Percentiles rank a stretch among this genome's conserved stretches.
phyloP scores from a whole-genome alignment of 2,888 invertebrate species.

The Copidosoma aretas region DNA sequence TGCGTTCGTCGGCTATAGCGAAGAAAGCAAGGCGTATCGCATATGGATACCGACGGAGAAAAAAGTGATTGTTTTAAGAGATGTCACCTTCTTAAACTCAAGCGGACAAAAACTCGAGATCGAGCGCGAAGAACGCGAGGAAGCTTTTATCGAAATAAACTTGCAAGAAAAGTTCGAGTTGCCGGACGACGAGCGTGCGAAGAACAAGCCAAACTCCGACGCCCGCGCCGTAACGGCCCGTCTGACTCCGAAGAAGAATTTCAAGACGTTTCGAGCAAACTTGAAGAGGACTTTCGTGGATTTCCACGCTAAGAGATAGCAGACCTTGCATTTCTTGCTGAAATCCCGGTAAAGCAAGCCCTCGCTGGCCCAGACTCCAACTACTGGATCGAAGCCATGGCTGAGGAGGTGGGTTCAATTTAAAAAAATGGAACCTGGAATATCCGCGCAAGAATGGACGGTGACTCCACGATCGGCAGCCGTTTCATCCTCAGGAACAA shows the following conservation, averaged over 20 bases:
- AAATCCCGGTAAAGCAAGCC: slow-evolving; percentile 12
- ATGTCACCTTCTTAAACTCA: too few relatives aligned
- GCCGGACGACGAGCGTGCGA: background rate
- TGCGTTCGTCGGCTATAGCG: too few relatives aligned
- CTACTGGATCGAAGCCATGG: slow-evolving; percentile 35
- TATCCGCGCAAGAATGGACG: slow-evolving; percentile 14
- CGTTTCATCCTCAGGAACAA: slow-evolving; percentile 44
- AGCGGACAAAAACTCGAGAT: too few relatives aligned
- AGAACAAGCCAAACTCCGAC: background rate
- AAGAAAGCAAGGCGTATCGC: too few relatives aligned
- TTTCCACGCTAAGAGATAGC: background rate
- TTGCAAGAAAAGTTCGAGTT: background rate
- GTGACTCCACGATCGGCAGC: slow-evolving; percentile 33
- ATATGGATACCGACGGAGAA: too few relatives aligned
- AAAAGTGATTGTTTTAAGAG: too few relatives aligned
- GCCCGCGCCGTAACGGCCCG: background rate
- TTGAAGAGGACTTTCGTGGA: background rate
- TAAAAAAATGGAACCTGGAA: slow-evolving; percentile 23
- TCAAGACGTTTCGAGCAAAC: too few relatives aligned
- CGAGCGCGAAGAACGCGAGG: background rate
- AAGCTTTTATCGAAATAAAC: background rate
- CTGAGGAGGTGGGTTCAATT: slow-evolving; percentile 18
- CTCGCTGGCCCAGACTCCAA: slow-evolving; percentile 7
- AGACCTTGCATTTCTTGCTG: background rate
- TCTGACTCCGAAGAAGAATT: slow-evolving; percentile 7